phyloP scores from a whole-genome alignment of 2,888 invertebrate species.

The Drosophila borborema region DNA sequence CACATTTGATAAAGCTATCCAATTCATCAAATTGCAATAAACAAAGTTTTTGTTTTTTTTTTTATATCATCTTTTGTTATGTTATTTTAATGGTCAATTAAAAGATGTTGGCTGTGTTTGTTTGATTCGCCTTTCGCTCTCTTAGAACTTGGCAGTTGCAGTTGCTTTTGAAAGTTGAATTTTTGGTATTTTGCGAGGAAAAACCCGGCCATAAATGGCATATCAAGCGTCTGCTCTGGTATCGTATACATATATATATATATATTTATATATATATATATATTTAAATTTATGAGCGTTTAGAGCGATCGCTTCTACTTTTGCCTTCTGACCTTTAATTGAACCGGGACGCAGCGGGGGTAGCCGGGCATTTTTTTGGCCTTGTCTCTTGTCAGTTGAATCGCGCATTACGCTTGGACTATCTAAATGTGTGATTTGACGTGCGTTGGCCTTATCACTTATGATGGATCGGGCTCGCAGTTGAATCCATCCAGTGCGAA shows the following conservation, averaged over 20 bases:
- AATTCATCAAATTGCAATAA: conserved; percentile 60
- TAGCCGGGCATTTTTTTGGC: conserved; percentile 18
- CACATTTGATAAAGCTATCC: conserved; percentile 45
- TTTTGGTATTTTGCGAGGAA: conserved; percentile 63
- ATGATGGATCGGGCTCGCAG: conserved; percentile 31
- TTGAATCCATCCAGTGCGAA: conserved; percentile 32
- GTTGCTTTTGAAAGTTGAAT: conserved; percentile 67
- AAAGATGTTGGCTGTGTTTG: conserved; percentile 24
- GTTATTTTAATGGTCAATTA: conserved; percentile 51
- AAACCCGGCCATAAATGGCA: conserved; percentile 55
- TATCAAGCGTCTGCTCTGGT: conserved; percentile 41
- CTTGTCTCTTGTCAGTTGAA: conserved; percentile 42
- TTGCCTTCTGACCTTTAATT: conserved; percentile 53
- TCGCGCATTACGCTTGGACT: conserved; percentile 10
- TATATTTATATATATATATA: background rate
- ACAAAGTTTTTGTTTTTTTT: conserved; percentile 14
- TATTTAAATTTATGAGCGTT: conserved; percentile 60
- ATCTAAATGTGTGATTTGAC: conserved; percentile 40
- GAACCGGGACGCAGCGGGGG: conserved; percentile 20
- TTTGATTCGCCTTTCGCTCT: conserved; percentile 37
- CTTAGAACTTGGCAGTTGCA: conserved; percentile 49
- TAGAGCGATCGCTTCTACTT: conserved; percentile 22
- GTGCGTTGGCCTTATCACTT: conserved; percentile 36
- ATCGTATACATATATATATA: conserved; percentile 8
- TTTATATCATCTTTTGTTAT: conserved; percentile 10